Evolutionary conservation across 2,888 invertebrate species (phyloP), one percentile per base, ranked within the genome.

Genomic region (Amitus sp.): DNA sequence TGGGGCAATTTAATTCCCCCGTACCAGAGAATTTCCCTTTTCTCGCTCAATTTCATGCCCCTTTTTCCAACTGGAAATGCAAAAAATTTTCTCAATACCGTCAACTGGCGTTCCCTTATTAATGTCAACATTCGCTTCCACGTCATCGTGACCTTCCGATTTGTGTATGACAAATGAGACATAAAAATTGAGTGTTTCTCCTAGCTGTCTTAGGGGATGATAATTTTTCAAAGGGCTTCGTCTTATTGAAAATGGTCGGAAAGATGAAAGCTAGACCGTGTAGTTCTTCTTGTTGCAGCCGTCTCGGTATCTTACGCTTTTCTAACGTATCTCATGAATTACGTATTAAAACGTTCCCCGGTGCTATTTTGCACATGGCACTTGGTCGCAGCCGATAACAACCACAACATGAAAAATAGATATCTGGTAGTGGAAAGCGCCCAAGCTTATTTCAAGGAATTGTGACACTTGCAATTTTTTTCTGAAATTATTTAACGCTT

Each of bases 251-350:
- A 46, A 28, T 46, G 30, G 27, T 45, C 27, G 45, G 27, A n/a
- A 45, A 27, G 17, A 12, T 39, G 39, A 13, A 39, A 39, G 13
- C 39, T 39, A 13, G 17, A 17, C 50, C 17, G n/a, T 13, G 34
- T n/a, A 5, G 3, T 10, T 34, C 3, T 13, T 42, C 42, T 42
- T 42, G 42, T 42, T 20, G 42, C 42, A 18, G 20, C 6, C 42
- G 42, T 42, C 20, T 10, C n/a, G 42, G 10, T 18, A 42, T 42
- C 42, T 18, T 20, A 20, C 42, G 19, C 42, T 37, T 60, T 54
- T 33, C 55, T 7, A 45, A 52, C 52, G 58, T 52, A 52, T 64
- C 59, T 67, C 47, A 55, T 64, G 51, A 62, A 62, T 58, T 37
- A 48, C 52, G 47, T 43, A 48, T 52, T 52, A 39, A 47, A 47